Evolutionary conservation across 2,113 vertebrate species (phyloP).

Genomic region (Burhinus oedicnemus): DNA sequence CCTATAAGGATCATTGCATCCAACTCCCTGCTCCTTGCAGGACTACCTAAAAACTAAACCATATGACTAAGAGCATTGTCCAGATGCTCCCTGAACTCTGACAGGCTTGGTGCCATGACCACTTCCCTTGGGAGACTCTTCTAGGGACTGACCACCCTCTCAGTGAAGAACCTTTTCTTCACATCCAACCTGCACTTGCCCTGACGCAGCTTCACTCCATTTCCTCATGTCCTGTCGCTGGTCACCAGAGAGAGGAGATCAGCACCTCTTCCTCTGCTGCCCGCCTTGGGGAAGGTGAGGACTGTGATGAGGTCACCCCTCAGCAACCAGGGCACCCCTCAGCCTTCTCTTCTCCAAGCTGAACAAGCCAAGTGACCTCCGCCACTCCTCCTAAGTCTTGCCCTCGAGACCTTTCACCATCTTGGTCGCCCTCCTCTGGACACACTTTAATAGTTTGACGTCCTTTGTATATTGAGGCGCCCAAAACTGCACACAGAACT

Average conservation of each 20-base stretch:
- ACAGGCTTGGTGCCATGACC: background rate
- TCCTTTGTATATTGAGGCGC: background rate
- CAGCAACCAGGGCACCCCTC: background rate
- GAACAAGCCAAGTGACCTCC: background rate
- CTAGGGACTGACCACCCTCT: too few relatives aligned
- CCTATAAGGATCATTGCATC: rapidly evolving
- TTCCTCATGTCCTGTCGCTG: background rate
- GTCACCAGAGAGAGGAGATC: background rate
- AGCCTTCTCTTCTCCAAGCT: background rate
- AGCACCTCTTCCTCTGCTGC: background rate
- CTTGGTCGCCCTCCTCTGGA: background rate
- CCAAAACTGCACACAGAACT: background rate
- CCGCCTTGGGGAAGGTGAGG: background rate
- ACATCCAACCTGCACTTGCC: background rate
- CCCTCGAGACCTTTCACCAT: background rate
- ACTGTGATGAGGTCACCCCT: too few relatives aligned
- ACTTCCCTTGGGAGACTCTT: background rate
- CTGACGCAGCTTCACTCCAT: background rate
- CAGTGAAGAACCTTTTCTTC: background rate
- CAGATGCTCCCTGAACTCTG: background rate
- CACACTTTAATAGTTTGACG: too few relatives aligned
- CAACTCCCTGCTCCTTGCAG: background rate
- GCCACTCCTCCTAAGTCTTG: too few relatives aligned
- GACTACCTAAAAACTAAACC: background rate
- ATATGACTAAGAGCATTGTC: rapidly evolving